Percentiles rank a stretch among this genome's conserved stretches.
Conservation (phyloP, 2,113 vertebrate genomes). For the Chlorodrepanis virens region DNA sequence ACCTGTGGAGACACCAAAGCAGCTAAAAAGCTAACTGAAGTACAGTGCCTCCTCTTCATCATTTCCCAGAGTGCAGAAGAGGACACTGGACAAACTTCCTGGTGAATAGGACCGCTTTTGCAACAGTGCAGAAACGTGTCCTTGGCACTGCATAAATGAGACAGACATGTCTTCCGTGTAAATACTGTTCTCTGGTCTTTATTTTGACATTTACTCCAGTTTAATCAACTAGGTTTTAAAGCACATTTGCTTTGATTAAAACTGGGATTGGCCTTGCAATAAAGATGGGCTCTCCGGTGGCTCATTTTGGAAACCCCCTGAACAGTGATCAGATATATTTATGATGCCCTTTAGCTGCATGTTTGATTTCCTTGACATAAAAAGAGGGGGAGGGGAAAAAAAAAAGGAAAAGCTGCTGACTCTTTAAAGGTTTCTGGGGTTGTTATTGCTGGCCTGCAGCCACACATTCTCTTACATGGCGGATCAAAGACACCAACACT, state of each 20-base stretch:
- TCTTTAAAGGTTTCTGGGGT: slow-evolving; percentile 56
- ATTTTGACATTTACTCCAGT: slow-evolving; percentile 39
- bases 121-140: neutral
- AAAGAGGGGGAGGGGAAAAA: neutral
- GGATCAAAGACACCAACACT: slow-evolving; percentile 60
- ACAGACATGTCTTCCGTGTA: neutral
- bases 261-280: slow-evolving; percentile 48
- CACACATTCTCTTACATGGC: slow-evolving; percentile 28
- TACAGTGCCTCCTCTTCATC: neutral
- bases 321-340: slow-evolving; percentile 69
- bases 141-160: neutral
- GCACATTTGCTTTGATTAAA: slow-evolving; percentile 63
- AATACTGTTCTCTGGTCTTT: slow-evolving; percentile 10
- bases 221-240: slow-evolving; percentile 63
- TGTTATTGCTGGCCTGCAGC: slow-evolving; percentile 66
- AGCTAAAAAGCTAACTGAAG: neutral
- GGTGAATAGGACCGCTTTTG: neutral
- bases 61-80: neutral
- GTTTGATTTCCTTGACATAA: slow-evolving; percentile 70
- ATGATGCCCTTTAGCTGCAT: slow-evolving; percentile 64
- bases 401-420: neutral
- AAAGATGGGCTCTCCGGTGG: slow-evolving; percentile 54
- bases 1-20: neutral
- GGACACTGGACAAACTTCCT: neutral
- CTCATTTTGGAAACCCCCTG: slow-evolving; percentile 35